phyloP scores from a whole-genome alignment of 2,888 invertebrate species.

The Tetanocera ferruginea region DNA sequence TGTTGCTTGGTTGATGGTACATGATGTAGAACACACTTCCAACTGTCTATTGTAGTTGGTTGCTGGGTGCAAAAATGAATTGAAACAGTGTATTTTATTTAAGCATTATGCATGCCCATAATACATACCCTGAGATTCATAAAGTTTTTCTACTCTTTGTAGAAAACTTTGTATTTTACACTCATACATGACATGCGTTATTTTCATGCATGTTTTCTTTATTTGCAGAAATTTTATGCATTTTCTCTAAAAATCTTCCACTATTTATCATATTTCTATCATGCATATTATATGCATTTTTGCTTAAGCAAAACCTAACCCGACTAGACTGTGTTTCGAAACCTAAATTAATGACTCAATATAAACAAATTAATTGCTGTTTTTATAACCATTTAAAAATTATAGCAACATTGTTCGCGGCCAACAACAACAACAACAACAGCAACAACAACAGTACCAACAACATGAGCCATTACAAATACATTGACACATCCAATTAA shows the following conservation, averaged over 20 bases:
- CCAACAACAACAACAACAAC: conserved; percentile 36
- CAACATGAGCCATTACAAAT: conserved; percentile 42
- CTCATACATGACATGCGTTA: background rate
- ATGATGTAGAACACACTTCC: background rate
- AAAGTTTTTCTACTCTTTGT: background rate
- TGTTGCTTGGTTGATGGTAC: conserved; percentile 1
- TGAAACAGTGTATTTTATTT: background rate
- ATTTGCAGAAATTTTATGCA: no score
- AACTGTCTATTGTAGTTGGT: background rate
- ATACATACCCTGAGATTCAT: background rate
- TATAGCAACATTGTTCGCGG: conserved; percentile 36
- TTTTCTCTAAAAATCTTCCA: no score
- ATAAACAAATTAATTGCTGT: conserved; percentile 51
- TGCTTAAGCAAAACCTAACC: background rate
- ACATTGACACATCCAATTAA: conserved; percentile 58
- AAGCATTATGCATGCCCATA: background rate
- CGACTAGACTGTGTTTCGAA: background rate
- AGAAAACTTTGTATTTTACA: background rate
- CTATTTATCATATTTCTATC: no score
- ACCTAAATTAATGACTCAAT: conserved; percentile 48
- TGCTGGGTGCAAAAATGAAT: background rate
- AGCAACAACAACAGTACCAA: conserved; percentile 26
- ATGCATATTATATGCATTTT: no score
- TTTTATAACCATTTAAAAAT: conserved; percentile 47
- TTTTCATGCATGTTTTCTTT: no score